Base-by-base conservation (phyloP, 2,888 invertebrate genomes). In the Pandemis corylana region DNA sequence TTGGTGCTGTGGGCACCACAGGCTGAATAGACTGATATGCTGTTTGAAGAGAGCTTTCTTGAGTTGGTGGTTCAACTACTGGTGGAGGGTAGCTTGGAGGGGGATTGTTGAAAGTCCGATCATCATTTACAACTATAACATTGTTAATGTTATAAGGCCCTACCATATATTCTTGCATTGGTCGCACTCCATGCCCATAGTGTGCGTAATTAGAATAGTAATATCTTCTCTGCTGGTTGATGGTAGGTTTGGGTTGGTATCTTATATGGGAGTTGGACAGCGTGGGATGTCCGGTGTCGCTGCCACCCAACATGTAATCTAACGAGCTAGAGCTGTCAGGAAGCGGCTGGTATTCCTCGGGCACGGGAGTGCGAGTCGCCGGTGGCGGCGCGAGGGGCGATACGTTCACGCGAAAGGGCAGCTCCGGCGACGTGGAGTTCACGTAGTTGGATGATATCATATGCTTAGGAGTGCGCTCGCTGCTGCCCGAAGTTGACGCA, bases 301-400 rank as follows among this genome's bases (percentile, higher is more conserved):
- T 83, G 51, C 82, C 82, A 7, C 84, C 83, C 46, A 89, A 81
- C 53, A 85, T 83, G 81, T 89, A 91, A 78, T 91, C 92, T 63
- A 90, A 82, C 56, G 91, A 89, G 78, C 92, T 92, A 6, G 93
- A 92, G 79, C 92, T 94, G 76, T 94, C 93, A 20, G 93, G 94
- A 46, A 94, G 78, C 2, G 94, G 94, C 78, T 93, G 94, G 76
- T 94, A 94, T 79, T 94, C 94, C 79, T 94, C 93, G 28, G 94
- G 94, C 5, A 94, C 88, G 46, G 94, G 94, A 13, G 94, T 94
- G 77, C 85, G 91, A n/a, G 91, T 85, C 28, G 89, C 85, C 20
- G 84, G 83, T 64, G 91, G 90, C 61, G 89, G 90, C 56, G 86
- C 79, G 13, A 90, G 78, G 7, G 90, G 85, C 15, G 86, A 83